Conservation (phyloP, 2,113 vertebrate genomes). For the Paradisaea rubra region DNA sequence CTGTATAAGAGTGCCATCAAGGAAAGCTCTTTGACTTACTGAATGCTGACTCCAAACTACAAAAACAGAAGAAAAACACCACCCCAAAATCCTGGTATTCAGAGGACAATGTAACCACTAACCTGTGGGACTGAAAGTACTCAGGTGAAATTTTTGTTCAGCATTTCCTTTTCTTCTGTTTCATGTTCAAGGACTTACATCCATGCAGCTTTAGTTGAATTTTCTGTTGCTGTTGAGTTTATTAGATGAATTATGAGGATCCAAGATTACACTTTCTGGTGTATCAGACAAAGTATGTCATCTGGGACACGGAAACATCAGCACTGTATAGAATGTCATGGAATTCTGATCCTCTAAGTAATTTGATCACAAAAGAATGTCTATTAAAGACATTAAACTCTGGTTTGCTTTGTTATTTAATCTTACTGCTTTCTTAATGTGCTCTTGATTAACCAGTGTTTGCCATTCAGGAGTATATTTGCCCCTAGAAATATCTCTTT, state of each 20-base stretch:
- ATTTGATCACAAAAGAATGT: not conserved
- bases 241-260: not conserved
- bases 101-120: not conserved
- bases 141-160: not conserved
- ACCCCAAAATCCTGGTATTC: not conserved
- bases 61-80: not conserved
- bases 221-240: not conserved
- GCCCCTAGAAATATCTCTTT: not conserved
- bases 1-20: not conserved
- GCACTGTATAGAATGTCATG: not conserved
- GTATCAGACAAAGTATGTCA: not conserved
- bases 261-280: not conserved
- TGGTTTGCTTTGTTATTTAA: not conserved
- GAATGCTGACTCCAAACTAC: not conserved
- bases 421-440: not conserved
- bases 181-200: not conserved
- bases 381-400: not conserved
- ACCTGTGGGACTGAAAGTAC: not conserved
- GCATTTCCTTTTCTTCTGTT: not conserved
- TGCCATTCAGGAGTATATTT: not conserved
- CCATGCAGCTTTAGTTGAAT: not conserved
- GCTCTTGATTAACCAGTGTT: not conserved
- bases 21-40: not conserved
- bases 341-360: not conserved
- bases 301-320: not conserved